Evolutionary conservation across 2,888 invertebrate species (phyloP), one percentile per base, ranked within the genome.

Genomic region (Hydriomena furcata): DNA sequence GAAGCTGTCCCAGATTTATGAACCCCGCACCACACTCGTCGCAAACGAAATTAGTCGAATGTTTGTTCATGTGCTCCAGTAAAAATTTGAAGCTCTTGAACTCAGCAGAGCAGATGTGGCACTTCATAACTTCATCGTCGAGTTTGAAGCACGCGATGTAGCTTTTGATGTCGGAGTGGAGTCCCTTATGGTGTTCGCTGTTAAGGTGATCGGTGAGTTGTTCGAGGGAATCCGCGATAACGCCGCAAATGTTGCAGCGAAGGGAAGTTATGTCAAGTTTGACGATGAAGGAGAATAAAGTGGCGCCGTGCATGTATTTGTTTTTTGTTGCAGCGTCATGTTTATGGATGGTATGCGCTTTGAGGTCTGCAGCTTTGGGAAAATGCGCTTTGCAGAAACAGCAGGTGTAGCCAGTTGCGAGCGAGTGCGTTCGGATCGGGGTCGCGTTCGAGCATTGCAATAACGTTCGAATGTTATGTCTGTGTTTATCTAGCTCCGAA

Each of bases 31-130:
- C 71, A 36, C 83, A 81, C 17, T 72, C 62, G 1, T 71, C 65
- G 32, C 84, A 84, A 3, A 73, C 55, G 35, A 74, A 79, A 48
- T 82, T 80, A 1, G 73, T 69, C 13, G 70, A 83, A 63, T 84
- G 84, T 0, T 67, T 61, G 43, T 80, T 82, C 84, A 85, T 84
- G 30, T 84, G 84, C 40, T 81, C 79, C 23, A 79, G 78, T 1
- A 84, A 50, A 0, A 73, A 61, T 52, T 83, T 82, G 42, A 84
- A 85, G 0, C 68, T 73, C 1, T 57, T 55, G 50, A 73, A 82
- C 17, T 65, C 66, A 0, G 61, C 52, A 0, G 61, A 52, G 50
- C 85, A 85, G 0, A 80, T 65, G 0, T 71, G 73, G 54, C 84
- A 85, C 11, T 63, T 65, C 1, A 82, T 44, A 24, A 70, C 66